A percentile compares a stretch with the other conserved stretches of the same genome.
phyloP scores from a whole-genome alignment of 1,140 invertebrate genomes.

The Trachymyrmex septentrionalis region DNA sequence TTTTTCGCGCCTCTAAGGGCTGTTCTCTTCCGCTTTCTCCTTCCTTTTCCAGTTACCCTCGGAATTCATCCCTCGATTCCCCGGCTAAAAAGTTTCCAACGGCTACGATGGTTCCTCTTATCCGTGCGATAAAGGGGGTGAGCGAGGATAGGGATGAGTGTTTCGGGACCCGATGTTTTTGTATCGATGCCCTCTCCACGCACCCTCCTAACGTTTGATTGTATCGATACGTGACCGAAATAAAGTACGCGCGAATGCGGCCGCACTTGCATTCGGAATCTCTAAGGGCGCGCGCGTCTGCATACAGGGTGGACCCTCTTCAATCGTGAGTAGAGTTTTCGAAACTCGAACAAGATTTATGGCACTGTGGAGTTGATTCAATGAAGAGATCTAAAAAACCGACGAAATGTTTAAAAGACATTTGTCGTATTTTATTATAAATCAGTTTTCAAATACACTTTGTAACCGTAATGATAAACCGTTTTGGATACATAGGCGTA shows the following conservation, averaged over 20 bases:
- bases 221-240: constrained; percentile 70
- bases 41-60: neutral
- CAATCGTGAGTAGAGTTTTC: neutral
- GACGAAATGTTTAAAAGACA: neutral
- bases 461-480: neutral
- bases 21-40: neutral
- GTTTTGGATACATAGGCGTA: neutral
- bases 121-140: constrained; percentile 22
- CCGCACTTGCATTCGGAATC: constrained; percentile 45
- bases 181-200: constrained; percentile 49
- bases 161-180: constrained; percentile 66
- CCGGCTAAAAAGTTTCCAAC: constrained; percentile 57
- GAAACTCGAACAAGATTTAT: neutral
- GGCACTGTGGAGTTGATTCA: neutral
- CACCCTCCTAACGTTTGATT: constrained; percentile 64
- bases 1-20: constrained; percentile 66
- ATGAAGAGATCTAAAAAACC: neutral
- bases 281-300: constrained; percentile 34
- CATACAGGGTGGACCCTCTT: constrained; percentile 4
- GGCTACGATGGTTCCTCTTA: constrained; percentile 52
- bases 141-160: neutral
- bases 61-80: constrained; percentile 7
- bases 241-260: constrained; percentile 47
- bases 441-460: neutral
- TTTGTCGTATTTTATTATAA: neutral